A percentile compares a stretch with the other conserved stretches of the same genome.
These are phyloP conservation scores for Centruroides sculpturatus DNA, from an alignment of 1,140 invertebrate genomes.

Conservation along the genomic window DNA sequence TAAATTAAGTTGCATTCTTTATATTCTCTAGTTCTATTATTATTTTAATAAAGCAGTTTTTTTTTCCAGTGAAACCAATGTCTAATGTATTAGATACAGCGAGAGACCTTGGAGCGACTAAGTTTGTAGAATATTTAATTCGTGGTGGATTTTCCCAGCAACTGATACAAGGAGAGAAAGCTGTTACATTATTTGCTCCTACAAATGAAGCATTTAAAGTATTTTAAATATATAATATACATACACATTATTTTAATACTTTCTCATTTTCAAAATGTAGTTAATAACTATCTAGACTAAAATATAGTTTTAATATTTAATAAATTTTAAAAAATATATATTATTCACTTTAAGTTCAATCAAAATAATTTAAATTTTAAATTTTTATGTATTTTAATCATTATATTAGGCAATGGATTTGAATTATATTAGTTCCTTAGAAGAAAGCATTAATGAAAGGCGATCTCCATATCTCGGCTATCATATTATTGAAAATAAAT, in stretches of 20 bases:
- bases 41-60: no score
- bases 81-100: slow-evolving; percentile 35
- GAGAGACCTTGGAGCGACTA: slow-evolving; percentile 30
- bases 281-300: no score
- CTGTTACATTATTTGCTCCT: slow-evolving; percentile 39
- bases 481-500: slow-evolving; percentile 29
- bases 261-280: no score
- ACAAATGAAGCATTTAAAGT: slow-evolving; percentile 35
- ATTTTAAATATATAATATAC: slow-evolving; percentile 6
- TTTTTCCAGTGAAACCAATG: slow-evolving; percentile 33
- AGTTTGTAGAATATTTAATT: slow-evolving; percentile 31
- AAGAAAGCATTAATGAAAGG: slow-evolving; percentile 16
- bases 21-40: no score
- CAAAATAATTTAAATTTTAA: no score
- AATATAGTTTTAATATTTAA: no score
- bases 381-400: no score
- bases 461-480: slow-evolving; percentile 30
- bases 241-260: no score
- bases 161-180: slow-evolving; percentile 28
- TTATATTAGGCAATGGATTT: slow-evolving; percentile 1
- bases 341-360: no score
- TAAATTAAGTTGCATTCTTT: no score
- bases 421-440: neutral
- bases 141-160: slow-evolving; percentile 28
- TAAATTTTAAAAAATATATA: no score